phyloP scores from a whole-genome alignment of 2,888 invertebrate species.

The Acronicta aceris region DNA sequence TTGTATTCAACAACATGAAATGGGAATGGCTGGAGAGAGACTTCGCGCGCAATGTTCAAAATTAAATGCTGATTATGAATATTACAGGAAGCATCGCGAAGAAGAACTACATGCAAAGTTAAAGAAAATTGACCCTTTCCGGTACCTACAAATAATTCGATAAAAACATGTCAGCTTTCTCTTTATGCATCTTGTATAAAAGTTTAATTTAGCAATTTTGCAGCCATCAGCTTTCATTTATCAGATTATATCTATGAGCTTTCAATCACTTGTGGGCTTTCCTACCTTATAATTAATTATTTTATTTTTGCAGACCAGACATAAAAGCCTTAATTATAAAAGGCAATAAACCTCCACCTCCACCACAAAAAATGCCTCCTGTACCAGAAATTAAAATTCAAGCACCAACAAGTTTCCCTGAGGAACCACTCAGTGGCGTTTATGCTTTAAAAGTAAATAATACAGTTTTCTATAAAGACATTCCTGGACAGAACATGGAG shows the following conservation, averaged over 20 bases:
- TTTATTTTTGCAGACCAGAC: constrained; percentile 69
- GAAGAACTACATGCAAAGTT: constrained; percentile 67
- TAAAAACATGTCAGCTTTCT: background rate
- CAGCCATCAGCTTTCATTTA: no score
- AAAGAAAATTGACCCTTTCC: constrained; percentile 75
- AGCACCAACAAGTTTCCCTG: constrained; percentile 24
- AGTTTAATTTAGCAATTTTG: no score
- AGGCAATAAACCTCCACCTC: constrained; percentile 72
- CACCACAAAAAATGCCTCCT: constrained; percentile 64
- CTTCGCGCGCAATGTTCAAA: constrained; percentile 61
- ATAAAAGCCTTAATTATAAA: constrained; percentile 70
- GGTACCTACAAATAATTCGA: constrained; percentile 57
- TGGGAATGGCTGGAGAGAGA: constrained; percentile 68
- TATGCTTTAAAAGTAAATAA: constrained; percentile 81
- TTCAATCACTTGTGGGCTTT: background rate
- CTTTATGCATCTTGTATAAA: no score
- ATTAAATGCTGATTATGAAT: constrained; percentile 68
- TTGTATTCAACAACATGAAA: constrained; percentile 73
- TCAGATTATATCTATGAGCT: no score
- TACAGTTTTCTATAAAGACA: constrained; percentile 71
- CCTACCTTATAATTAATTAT: background rate
- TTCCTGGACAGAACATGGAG: constrained; percentile 61
- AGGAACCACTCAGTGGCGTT: constrained; percentile 57
- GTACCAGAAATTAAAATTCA: constrained; percentile 67
- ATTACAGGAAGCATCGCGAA: constrained; percentile 72